phyloP scores from a whole-genome alignment of 1,140 invertebrate genomes.

The Globodera rostochiensis region DNA sequence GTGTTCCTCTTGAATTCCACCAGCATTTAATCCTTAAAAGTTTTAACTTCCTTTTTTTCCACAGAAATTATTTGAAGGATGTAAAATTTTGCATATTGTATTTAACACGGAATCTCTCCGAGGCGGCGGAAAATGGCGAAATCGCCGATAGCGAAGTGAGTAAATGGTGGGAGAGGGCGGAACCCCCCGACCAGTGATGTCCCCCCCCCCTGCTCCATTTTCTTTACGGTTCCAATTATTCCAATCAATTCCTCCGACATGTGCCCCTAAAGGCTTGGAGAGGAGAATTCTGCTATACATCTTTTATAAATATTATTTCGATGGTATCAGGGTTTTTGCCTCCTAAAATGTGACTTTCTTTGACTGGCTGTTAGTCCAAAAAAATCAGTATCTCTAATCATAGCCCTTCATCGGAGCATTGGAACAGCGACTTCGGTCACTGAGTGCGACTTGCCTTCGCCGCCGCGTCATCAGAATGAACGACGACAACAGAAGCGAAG shows the following conservation, averaged over 20 bases:
- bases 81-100: background rate
- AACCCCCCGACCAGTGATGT: too few relatives aligned
- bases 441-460: background rate
- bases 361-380: too few relatives aligned
- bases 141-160: background rate
- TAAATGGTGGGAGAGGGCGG: too few relatives aligned
- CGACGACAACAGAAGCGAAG: background rate
- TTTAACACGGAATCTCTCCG: slow-evolving; percentile 1
- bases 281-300: too few relatives aligned
- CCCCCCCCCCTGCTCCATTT: too few relatives aligned
- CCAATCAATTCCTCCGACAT: too few relatives aligned
- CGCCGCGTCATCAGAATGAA: background rate
- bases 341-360: too few relatives aligned
- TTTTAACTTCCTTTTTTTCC: background rate
- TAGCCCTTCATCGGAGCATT: background rate
- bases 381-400: too few relatives aligned
- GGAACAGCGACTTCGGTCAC: background rate
- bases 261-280: too few relatives aligned
- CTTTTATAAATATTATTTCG: too few relatives aligned
- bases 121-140: background rate
- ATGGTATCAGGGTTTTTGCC: too few relatives aligned
- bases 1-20: background rate
- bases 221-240: too few relatives aligned
- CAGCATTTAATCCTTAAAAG: slow-evolving; percentile 3
- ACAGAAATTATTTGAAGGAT: slow-evolving; percentile 11